A percentile compares a stretch with the other conserved stretches of the same genome.
Conservation (phyloP, 2,888 invertebrate species). For the Pollenia griseotomentosa region DNA sequence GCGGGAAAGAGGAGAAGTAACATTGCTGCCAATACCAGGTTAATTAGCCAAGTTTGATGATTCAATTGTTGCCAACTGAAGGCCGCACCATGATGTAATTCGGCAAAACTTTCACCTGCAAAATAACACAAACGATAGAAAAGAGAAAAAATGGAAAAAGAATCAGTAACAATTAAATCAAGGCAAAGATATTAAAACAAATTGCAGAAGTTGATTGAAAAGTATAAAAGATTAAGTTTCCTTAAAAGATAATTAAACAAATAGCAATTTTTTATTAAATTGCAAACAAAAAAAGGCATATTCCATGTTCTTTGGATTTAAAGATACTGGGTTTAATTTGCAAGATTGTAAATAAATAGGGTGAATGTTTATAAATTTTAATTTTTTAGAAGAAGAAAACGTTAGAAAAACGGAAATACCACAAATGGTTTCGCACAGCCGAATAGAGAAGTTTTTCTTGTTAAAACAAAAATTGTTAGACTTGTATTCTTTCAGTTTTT, state of each 20-base stretch:
- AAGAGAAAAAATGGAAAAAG: conserved; percentile 25
- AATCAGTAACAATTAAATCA: conserved; percentile 52
- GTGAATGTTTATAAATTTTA: too few species aligned
- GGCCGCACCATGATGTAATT: conserved; percentile 86
- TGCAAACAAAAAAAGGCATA: background rate
- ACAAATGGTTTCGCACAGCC: too few species aligned
- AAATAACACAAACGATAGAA: conserved; percentile 8
- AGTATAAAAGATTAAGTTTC: conserved; percentile 6
- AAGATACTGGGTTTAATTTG: background rate
- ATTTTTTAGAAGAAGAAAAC: too few species aligned
- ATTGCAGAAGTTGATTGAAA: conserved; percentile 43
- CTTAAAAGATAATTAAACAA: conserved; percentile 14
- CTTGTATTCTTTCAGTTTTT: too few species aligned
- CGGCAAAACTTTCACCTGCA: conserved; percentile 87
- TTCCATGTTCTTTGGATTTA: background rate
- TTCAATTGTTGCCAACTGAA: conserved; percentile 70
- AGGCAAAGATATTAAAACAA: conserved; percentile 35
- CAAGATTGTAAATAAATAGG: background rate
- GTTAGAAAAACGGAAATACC: too few species aligned
- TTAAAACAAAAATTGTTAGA: too few species aligned
- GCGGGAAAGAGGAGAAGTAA: conserved; percentile 75
- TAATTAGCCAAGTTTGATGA: conserved; percentile 76
- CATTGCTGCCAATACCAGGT: conserved; percentile 75
- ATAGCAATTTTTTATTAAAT: conserved; percentile 35
- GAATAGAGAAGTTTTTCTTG: too few species aligned